These are phyloP conservation scores for Neoarius graeffei DNA, from an alignment of 2,113 vertebrate species.

Conservation along the genomic window DNA sequence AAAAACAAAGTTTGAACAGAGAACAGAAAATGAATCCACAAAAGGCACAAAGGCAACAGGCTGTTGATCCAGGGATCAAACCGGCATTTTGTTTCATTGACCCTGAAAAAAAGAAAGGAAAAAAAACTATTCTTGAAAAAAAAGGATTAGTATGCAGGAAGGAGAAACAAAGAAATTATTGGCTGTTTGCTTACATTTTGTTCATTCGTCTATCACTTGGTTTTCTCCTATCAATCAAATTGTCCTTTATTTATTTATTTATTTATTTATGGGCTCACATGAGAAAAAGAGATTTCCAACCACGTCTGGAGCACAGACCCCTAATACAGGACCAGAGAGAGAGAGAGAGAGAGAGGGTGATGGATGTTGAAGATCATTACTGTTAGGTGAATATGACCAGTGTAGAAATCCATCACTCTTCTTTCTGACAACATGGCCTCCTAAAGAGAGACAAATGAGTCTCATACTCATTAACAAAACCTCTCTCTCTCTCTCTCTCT, in stretches of 20 bases:
- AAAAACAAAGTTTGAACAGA: not conserved
- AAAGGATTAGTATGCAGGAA: not conserved
- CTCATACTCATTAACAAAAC: conserved; percentile 61
- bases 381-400: conserved; percentile 67
- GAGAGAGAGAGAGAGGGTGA: conserved; percentile 48
- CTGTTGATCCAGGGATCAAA: not conserved
- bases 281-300: conserved; percentile 7
- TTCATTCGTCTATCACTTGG: not conserved
- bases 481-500: conserved; percentile 33
- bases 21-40: not conserved
- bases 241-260: not conserved
- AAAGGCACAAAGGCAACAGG: not conserved
- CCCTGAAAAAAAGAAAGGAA: not conserved
- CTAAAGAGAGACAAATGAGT: conserved; percentile 72
- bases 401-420: conserved; percentile 72
- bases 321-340: not conserved
- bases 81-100: not conserved
- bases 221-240: conserved; percentile 6
- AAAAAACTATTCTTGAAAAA: too few relatives aligned
- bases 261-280: not conserved
- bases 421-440: conserved; percentile 68
- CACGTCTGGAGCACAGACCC: conserved; percentile 1
- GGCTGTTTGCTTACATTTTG: not conserved
- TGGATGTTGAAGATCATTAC: conserved; percentile 73
- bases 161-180: not conserved